These are phyloP conservation scores for Albula goreensis DNA, from an alignment of 2,113 vertebrate species.

Conservation along the genomic window DNA sequence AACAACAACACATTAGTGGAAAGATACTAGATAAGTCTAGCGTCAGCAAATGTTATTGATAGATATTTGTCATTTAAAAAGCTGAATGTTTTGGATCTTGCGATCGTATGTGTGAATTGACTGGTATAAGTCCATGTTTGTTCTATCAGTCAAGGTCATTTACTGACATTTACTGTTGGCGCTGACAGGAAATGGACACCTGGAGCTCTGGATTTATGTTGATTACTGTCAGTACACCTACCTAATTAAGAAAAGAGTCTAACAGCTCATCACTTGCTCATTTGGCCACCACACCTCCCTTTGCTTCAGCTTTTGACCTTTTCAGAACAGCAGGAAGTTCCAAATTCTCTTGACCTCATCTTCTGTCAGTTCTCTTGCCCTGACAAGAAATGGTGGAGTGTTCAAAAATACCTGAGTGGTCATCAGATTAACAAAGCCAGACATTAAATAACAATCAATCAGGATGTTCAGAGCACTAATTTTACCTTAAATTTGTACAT, in stretches of 20 bases:
- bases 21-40: slow-evolving; percentile 4
- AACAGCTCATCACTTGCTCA: slow-evolving; percentile 9
- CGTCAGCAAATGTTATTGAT: not conserved
- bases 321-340: slow-evolving; percentile 6
- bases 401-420: not conserved
- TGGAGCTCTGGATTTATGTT: slow-evolving; percentile 1
- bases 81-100: not conserved
- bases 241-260: slow-evolving; percentile 5
- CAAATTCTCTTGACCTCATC: slow-evolving; percentile 18
- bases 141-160: not conserved
- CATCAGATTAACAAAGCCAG: not conserved
- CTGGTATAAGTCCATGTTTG: not conserved
- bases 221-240: slow-evolving; percentile 4
- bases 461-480: not conserved
- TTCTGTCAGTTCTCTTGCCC: not conserved
- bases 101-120: not conserved
- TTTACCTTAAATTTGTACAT: not conserved
- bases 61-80: not conserved
- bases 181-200: not conserved
- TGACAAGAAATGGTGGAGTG: not conserved
- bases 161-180: not conserved
- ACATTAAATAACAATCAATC: not conserved
- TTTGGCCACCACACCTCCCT: not conserved
- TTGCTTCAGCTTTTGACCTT: slow-evolving; percentile 18
- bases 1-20: slow-evolving; percentile 8